A percentile compares a stretch with the other conserved stretches of the same genome.
Conservation (phyloP, 2,888 invertebrate species). For the Achlya flavicornis region DNA sequence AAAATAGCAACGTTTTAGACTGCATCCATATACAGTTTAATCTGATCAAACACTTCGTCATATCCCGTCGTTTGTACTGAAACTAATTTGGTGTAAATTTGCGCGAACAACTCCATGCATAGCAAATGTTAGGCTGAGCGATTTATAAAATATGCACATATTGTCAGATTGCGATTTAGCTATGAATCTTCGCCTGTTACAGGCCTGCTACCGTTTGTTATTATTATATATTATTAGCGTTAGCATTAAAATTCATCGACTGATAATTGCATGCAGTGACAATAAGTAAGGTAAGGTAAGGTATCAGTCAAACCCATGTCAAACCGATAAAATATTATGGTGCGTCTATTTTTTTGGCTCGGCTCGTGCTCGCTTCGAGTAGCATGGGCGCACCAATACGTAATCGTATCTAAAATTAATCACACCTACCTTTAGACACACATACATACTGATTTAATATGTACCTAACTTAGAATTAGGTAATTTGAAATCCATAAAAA, state of each 20-base stretch:
- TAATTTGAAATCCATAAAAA: neutral
- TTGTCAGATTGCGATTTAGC: conserved; percentile 62
- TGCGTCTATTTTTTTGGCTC: too few species aligned
- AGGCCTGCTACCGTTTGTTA: conserved; percentile 13
- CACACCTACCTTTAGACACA: too few species aligned
- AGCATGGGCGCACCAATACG: too few species aligned
- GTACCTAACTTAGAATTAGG: too few species aligned
- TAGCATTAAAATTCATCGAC: neutral
- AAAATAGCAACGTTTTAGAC: conserved; percentile 7
- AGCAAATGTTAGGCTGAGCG: conserved; percentile 64
- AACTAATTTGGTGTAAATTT: conserved; percentile 62
- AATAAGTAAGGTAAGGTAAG: too few species aligned
- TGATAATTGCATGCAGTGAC: neutral
- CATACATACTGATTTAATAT: too few species aligned
- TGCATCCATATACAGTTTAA: conserved; percentile 36
- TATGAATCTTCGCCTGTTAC: conserved; percentile 49
- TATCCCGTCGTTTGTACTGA: conserved; percentile 41
- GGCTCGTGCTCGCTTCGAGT: too few species aligned
- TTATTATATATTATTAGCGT: neutral
- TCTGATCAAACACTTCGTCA: conserved; percentile 47
- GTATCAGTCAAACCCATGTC: too few species aligned
- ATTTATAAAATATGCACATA: conserved; percentile 75
- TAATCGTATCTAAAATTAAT: too few species aligned
- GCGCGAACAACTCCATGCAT: conserved; percentile 59
- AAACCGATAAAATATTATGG: too few species aligned